Conservation (phyloP, 1,140 invertebrate species). For the Drosophila tsacasi region DNA sequence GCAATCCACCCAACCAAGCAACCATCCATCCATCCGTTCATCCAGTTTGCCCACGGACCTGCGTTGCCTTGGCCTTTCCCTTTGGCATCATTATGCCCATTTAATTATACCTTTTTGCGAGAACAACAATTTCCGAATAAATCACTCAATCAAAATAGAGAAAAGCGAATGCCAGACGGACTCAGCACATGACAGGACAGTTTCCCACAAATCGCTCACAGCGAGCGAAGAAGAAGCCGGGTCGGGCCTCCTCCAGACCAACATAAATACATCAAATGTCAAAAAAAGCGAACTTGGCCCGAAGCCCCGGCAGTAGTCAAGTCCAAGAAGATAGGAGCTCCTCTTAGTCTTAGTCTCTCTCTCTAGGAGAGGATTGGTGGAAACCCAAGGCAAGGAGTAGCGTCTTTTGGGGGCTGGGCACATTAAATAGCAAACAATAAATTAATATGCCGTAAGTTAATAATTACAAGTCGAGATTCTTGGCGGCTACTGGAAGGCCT, state of each 20-base stretch:
- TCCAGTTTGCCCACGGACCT: neutral
- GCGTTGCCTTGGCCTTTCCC: slow-evolving; percentile 63
- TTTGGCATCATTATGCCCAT: slow-evolving; percentile 80
- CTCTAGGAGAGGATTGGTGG: neutral
- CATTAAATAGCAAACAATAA: slow-evolving; percentile 83
- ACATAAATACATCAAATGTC: slow-evolving; percentile 83
- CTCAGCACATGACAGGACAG: slow-evolving; percentile 73
- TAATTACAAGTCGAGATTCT: slow-evolving; percentile 78
- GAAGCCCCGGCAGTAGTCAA: slow-evolving; percentile 47
- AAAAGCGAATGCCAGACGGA: slow-evolving; percentile 57
- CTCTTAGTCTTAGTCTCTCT: neutral
- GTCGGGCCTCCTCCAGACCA: slow-evolving; percentile 43
- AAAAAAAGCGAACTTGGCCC: slow-evolving; percentile 78
- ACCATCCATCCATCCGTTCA: slow-evolving; percentile 1
- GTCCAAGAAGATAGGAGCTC: slow-evolving; percentile 22
- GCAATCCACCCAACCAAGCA: neutral
- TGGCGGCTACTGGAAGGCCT: slow-evolving; percentile 63
- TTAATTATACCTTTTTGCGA: slow-evolving; percentile 80
- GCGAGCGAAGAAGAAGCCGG: slow-evolving; percentile 43
- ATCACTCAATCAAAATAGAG: slow-evolving; percentile 81
- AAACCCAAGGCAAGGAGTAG: neutral
- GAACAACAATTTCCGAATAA: slow-evolving; percentile 80
- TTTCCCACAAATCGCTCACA: slow-evolving; percentile 82
- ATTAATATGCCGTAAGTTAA: slow-evolving; percentile 83
- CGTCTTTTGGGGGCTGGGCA: slow-evolving; percentile 66